Evolutionary conservation across 2,113 vertebrate species (phyloP).

Genomic region (Chunga burmeisteri): DNA sequence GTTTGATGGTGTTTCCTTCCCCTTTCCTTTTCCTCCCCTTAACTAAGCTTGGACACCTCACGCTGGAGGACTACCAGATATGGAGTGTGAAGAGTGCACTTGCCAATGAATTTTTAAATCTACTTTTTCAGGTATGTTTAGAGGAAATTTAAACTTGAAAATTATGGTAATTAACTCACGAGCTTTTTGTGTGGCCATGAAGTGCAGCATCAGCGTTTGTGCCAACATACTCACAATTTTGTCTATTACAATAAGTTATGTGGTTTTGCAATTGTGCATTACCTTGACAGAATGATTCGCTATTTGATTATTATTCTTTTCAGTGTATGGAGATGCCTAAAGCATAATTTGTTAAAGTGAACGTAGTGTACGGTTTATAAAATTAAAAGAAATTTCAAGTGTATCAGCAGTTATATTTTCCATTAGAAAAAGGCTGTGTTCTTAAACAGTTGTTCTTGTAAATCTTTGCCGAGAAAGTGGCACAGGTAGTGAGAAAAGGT

Average conservation of each 20-base stretch:
- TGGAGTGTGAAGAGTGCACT: conserved; percentile 98
- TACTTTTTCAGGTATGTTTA: conserved; percentile 92
- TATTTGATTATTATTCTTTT: not conserved
- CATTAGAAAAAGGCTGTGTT: not conserved
- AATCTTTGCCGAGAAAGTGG: not conserved
- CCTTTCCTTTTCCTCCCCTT: not conserved
- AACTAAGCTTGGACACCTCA: conserved; percentile 88
- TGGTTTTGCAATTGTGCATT: not conserved
- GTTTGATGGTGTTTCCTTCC: not conserved
- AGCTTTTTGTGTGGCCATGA: not conserved
- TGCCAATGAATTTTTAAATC: conserved; percentile 96
- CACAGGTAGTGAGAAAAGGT: not conserved
- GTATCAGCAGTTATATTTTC: not conserved
- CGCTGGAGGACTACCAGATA: conserved; percentile 98
- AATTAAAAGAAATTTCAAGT: not conserved
- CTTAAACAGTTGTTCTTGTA: not conserved
- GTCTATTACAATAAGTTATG: not conserved
- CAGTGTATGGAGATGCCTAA: not conserved
- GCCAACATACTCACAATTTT: not conserved
- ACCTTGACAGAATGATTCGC: not conserved
- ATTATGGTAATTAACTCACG: not conserved
- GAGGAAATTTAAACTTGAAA: not conserved
- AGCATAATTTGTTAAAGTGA: not conserved
- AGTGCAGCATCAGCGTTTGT: not conserved
- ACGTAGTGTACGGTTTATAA: not conserved